These are phyloP conservation scores for Drosophila mercatorum DNA, from an alignment of 2,888 invertebrate genomes.

Conservation along the genomic window DNA sequence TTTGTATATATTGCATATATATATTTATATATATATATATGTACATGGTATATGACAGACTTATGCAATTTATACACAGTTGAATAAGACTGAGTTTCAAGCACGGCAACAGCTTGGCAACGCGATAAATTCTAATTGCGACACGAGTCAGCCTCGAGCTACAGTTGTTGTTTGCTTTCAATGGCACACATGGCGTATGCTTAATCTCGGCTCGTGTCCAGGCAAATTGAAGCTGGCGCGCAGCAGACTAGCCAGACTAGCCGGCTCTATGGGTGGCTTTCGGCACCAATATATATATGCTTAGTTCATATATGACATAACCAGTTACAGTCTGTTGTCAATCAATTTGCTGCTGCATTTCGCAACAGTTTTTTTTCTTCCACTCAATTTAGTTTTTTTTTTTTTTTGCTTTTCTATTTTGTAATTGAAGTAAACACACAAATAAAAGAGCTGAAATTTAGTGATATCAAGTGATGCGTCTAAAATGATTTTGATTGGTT, in stretches of 20 bases:
- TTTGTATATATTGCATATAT: constrained; percentile 14
- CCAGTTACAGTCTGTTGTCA: constrained; percentile 57
- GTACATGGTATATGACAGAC: constrained; percentile 6
- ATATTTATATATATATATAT: neutral
- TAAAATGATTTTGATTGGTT: constrained; percentile 53
- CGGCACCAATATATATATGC: constrained; percentile 21
- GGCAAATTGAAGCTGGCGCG: constrained; percentile 38
- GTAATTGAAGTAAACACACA: constrained; percentile 24
- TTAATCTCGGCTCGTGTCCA: constrained; percentile 63
- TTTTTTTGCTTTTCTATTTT: constrained; percentile 11
- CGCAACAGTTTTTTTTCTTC: constrained; percentile 30
- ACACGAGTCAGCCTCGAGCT: constrained; percentile 55
- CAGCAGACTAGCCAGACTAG: constrained; percentile 36
- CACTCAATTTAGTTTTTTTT: constrained; percentile 7
- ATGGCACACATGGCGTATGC: constrained; percentile 58
- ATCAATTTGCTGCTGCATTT: constrained; percentile 52
- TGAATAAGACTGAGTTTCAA: constrained; percentile 25
- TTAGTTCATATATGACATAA: constrained; percentile 47
- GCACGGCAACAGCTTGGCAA: constrained; percentile 42
- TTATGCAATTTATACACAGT: constrained; percentile 38
- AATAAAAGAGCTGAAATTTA: constrained; percentile 25
- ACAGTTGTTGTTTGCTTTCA: constrained; percentile 17
- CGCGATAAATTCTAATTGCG: constrained; percentile 72
- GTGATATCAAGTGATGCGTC: constrained; percentile 51
- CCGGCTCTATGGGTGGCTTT: constrained; percentile 44